Evolutionary conservation across 2,797 vertebrate species (phyloP).

Genomic region (Dromococcyx pavoninus): DNA sequence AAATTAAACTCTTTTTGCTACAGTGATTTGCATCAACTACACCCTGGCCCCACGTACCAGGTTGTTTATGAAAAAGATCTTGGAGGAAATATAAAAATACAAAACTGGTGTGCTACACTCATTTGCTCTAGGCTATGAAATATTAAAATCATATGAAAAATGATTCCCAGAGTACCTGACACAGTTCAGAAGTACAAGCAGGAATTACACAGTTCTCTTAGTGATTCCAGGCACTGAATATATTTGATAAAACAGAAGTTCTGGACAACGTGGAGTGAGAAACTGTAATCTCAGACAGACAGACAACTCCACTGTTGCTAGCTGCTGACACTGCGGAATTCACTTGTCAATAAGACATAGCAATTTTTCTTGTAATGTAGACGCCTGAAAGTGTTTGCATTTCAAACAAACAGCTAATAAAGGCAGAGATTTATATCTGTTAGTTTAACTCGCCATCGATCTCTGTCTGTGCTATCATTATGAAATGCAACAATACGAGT

Average conservation of each 20-base stretch:
- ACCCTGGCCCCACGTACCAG: neutral
- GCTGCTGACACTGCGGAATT: neutral
- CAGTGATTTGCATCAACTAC: neutral
- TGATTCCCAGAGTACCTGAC: neutral
- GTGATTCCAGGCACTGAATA: neutral
- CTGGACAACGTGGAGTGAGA: neutral
- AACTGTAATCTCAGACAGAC: neutral
- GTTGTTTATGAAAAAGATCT: neutral
- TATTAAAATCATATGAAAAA: neutral
- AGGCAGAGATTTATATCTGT: constrained; percentile 57
- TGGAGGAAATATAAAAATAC: neutral
- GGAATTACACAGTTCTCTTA: neutral
- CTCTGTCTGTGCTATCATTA: neutral
- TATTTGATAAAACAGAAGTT: neutral
- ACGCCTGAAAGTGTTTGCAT: constrained; percentile 22
- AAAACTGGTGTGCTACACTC: neutral
- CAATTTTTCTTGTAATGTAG: constrained; percentile 25
- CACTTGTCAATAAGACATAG: neutral
- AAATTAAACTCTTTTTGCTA: neutral
- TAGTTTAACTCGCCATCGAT: constrained; percentile 58
- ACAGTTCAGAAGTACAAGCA: neutral
- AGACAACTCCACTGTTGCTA: neutral
- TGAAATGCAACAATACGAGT: constrained; percentile 21
- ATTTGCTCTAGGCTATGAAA: neutral
- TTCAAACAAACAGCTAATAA: constrained; percentile 56